phyloP scores from a whole-genome alignment of 2,113 vertebrate genomes.

The Beaufortia kweichowensis region DNA sequence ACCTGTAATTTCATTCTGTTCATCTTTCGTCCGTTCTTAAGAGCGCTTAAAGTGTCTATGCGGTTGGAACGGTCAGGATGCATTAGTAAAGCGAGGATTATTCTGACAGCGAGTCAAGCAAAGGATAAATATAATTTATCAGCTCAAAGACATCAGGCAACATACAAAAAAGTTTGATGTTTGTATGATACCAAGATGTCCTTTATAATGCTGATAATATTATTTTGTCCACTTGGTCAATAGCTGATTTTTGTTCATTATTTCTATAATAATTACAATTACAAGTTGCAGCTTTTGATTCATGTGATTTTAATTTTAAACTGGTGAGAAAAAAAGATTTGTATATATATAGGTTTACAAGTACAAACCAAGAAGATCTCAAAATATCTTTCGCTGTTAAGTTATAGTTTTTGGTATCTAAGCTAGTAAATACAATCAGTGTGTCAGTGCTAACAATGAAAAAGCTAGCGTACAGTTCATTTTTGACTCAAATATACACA shows the following conservation, averaged over 20 bases:
- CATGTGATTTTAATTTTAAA: background rate
- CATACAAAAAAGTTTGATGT: background rate
- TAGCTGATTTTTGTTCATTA: too few species aligned
- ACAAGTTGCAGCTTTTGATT: too few species aligned
- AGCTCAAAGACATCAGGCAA: background rate
- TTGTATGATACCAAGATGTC: background rate
- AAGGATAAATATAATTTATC: conserved; percentile 11
- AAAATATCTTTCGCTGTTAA: background rate
- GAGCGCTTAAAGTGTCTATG: background rate
- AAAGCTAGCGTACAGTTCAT: conserved; percentile 28
- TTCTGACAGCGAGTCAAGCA: background rate
- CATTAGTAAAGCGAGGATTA: background rate
- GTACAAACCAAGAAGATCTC: too few species aligned
- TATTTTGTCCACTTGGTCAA: too few species aligned
- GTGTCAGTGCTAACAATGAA: conserved; percentile 32
- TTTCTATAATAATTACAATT: too few species aligned
- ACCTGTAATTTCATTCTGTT: conserved; percentile 34
- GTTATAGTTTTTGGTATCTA: background rate
- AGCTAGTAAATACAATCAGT: background rate
- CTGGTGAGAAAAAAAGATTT: too few species aligned
- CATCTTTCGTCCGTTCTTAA: conserved; percentile 9
- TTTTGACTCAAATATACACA: conserved; percentile 21
- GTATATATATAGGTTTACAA: too few species aligned
- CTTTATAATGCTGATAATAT: background rate
- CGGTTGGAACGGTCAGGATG: background rate